Percentiles rank a stretch among this genome's conserved stretches.
phyloP scores from a whole-genome alignment of 2,888 invertebrate genomes.

The Synergus umbraculus region DNA sequence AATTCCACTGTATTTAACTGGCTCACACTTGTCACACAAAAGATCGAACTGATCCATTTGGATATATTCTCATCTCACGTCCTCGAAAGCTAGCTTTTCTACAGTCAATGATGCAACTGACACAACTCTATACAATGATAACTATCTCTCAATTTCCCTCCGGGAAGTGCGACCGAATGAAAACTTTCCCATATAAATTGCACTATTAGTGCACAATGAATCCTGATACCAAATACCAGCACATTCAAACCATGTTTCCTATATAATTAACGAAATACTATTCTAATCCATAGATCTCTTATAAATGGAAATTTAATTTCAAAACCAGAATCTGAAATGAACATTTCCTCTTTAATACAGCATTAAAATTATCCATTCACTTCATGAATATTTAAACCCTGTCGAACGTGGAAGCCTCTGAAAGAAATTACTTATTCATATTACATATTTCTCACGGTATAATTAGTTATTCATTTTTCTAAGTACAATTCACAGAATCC shows the following conservation, averaged over 20 bases:
- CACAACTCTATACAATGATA: slow-evolving; percentile 47
- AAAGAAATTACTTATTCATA: neutral
- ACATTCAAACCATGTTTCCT: neutral
- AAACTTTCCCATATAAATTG: neutral
- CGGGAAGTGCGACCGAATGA: slow-evolving; percentile 43
- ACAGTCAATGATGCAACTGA: neutral
- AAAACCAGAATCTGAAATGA: neutral
- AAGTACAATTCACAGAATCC: neutral
- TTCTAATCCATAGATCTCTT: neutral
- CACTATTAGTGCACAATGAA: neutral
- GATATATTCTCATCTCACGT: neutral
- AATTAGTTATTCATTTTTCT: neutral
- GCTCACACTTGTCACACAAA: neutral
- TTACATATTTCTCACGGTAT: too few species aligned
- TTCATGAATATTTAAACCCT: neutral
- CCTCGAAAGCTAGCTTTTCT: neutral
- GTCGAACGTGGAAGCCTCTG: too few species aligned
- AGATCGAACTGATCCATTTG: neutral
- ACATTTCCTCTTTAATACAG: neutral
- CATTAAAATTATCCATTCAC: neutral
- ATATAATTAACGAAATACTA: neutral
- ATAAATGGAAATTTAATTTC: neutral
- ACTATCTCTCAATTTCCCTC: slow-evolving; percentile 53
- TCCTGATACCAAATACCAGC: neutral
- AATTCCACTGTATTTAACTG: neutral